These are phyloP conservation scores for Rhabditoides inermis DNA, from an alignment of 2,888 invertebrate species.

Conservation along the genomic window DNA sequence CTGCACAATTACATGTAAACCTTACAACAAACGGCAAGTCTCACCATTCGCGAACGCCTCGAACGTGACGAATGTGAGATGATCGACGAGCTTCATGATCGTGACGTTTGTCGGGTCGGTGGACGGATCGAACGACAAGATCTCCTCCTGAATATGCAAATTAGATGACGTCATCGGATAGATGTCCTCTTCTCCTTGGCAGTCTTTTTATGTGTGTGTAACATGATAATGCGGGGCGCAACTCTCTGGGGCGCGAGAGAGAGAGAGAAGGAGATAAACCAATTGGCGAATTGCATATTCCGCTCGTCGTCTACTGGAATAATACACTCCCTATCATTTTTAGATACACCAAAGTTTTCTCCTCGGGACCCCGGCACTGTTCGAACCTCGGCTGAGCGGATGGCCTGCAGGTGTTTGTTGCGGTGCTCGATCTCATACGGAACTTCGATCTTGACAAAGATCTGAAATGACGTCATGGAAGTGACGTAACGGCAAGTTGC, in stretches of 20 bases:
- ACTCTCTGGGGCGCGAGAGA: no score
- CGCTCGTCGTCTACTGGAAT: no score
- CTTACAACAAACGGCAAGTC: background rate
- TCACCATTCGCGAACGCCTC: conserved; percentile 31
- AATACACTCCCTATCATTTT: no score
- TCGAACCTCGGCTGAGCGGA: conserved; percentile 23
- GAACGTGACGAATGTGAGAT: conserved; percentile 36
- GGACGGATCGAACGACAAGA: conserved; percentile 14
- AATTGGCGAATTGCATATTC: no score
- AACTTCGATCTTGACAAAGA: conserved; percentile 27
- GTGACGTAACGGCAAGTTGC: no score
- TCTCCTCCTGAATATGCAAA: conserved; percentile 15
- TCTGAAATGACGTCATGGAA: no score
- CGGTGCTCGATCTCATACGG: conserved; percentile 30
- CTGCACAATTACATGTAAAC: background rate
- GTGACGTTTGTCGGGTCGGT: conserved; percentile 10
- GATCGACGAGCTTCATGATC: conserved; percentile 28
- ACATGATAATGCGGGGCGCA: no score
- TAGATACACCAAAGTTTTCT: no score
- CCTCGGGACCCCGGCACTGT: no score
- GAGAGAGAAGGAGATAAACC: no score
- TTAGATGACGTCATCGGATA: background rate
- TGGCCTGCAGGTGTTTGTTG: conserved; percentile 15
- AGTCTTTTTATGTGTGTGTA: no score
- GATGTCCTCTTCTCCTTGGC: background rate